Conservation (phyloP, 2,888 invertebrate genomes). For the Nasonia oneida region DNA sequence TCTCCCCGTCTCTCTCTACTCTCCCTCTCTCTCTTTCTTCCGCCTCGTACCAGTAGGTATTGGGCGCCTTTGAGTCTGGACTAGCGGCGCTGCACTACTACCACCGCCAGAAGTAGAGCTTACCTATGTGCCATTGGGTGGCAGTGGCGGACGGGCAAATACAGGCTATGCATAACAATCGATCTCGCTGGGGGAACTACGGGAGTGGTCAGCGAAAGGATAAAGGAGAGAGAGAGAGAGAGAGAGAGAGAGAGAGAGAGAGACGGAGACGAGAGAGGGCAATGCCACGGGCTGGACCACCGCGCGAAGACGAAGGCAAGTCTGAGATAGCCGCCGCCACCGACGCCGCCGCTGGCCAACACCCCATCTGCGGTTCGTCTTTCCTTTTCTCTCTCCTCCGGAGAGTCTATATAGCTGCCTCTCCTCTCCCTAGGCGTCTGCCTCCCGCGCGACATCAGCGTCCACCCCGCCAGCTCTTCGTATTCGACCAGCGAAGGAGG, state of each 20-base stretch:
- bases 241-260: slow-evolving; percentile 63
- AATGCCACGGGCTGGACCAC: slow-evolving; percentile 62
- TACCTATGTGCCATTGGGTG: slow-evolving; percentile 57
- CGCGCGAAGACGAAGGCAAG: slow-evolving; percentile 72
- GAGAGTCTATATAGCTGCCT: slow-evolving; percentile 11
- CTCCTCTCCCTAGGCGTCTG: slow-evolving; percentile 47
- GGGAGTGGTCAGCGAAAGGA: slow-evolving; percentile 77
- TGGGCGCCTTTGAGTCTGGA: slow-evolving; percentile 42
- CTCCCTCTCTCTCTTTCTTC: background rate
- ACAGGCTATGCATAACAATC: slow-evolving; percentile 80
- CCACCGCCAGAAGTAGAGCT: slow-evolving; percentile 54
- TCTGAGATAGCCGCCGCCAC: slow-evolving; percentile 73
- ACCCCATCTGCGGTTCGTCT: slow-evolving; percentile 73
- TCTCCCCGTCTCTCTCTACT: slow-evolving; percentile 35
- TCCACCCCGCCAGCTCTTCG: slow-evolving; percentile 17
- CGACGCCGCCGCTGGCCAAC: slow-evolving; percentile 69
- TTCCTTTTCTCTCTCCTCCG: slow-evolving; percentile 48
- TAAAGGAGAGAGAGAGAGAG: slow-evolving; percentile 70
- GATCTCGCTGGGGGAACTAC: slow-evolving; percentile 78
- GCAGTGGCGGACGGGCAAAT: slow-evolving; percentile 75
- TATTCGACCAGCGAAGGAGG: slow-evolving; percentile 37
- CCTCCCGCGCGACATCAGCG: slow-evolving; percentile 43
- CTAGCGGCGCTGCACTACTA: slow-evolving; percentile 2
- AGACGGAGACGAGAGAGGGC: slow-evolving; percentile 67
- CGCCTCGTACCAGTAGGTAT: background rate